Percentiles rank a stretch among this genome's conserved stretches.
phyloP scores from a whole-genome alignment of 2,113 vertebrate species.

The Sapajus apella region DNA sequence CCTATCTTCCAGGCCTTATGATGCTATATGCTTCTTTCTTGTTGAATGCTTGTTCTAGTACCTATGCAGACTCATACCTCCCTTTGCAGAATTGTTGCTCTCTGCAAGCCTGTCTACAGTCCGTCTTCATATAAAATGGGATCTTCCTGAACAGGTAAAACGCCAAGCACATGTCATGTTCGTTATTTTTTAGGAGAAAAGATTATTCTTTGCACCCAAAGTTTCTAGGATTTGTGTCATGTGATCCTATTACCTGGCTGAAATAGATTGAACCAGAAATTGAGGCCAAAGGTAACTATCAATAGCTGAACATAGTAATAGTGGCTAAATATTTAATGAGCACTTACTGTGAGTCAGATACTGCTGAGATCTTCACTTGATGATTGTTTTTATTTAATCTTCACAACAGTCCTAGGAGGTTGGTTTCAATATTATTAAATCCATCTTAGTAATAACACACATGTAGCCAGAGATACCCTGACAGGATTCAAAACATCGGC shows the following conservation, averaged over 20 bases:
- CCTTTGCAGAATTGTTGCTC: not conserved
- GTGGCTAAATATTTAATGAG: not conserved
- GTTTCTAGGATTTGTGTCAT: not conserved
- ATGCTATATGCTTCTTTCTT: not conserved
- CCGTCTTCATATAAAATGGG: not conserved
- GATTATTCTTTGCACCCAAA: not conserved
- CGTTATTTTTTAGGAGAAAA: not conserved
- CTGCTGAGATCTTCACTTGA: not conserved
- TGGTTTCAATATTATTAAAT: conserved; percentile 7
- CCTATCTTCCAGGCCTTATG: not conserved
- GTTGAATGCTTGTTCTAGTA: not conserved
- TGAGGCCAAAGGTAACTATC: not conserved
- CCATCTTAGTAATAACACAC: not conserved
- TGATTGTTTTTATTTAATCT: not conserved
- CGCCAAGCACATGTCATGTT: not conserved
- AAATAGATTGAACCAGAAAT: conserved; percentile 3
- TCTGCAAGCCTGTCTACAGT: not conserved
- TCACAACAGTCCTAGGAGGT: not conserved
- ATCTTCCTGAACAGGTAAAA: not conserved
- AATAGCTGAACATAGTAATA: not conserved
- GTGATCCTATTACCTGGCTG: not conserved
- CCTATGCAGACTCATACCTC: not conserved
- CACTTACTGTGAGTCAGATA: not conserved
- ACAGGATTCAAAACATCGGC: not conserved
- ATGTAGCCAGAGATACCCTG: not conserved